These are phyloP conservation scores for Ancistrus triradiatus DNA, from an alignment of 2,113 vertebrate genomes.

Conservation along the genomic window DNA sequence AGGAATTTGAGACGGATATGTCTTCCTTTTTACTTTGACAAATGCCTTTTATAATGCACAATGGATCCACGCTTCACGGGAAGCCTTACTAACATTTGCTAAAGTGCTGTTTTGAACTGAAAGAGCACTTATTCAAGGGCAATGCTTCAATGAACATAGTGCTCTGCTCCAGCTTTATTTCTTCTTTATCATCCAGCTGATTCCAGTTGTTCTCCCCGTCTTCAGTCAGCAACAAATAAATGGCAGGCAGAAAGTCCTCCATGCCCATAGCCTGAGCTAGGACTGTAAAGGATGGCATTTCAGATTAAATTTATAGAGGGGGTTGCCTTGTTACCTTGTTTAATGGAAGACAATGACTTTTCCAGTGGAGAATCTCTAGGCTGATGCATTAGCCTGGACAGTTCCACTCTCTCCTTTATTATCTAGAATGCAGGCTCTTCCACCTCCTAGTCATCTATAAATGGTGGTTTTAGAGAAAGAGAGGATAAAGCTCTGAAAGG, in stretches of 20 bases:
- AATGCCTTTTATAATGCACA: too few relatives aligned
- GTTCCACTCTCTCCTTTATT: conserved; percentile 35
- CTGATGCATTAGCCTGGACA: conserved; percentile 30
- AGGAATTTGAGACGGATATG: too few relatives aligned
- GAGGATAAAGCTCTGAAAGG: neutral
- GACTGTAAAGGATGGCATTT: conserved; percentile 34
- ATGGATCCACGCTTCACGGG: too few relatives aligned
- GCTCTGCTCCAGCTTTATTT: conserved; percentile 14
- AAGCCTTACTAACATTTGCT: too few relatives aligned
- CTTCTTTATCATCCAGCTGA: conserved; percentile 30
- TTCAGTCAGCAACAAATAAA: conserved; percentile 26
- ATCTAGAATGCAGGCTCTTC: conserved; percentile 33
- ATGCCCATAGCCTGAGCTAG: conserved; percentile 8
- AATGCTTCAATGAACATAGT: too few relatives aligned
- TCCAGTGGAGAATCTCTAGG: conserved; percentile 22
- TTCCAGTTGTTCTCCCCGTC: conserved; percentile 31
- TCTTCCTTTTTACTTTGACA: too few relatives aligned
- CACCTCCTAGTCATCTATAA: conserved; percentile 26
- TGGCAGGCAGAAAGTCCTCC: conserved; percentile 31
- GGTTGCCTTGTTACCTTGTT: conserved; percentile 33
- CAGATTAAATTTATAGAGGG: conserved; percentile 32
- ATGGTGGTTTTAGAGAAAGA: neutral
- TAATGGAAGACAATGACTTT: conserved; percentile 48
- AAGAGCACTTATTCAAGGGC: too few relatives aligned
- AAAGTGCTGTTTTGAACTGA: too few relatives aligned